Percentiles rank a stretch among this genome's conserved stretches.
Evolutionary conservation across 2,113 vertebrate species (phyloP).

Genomic region (Chrysemys picta): DNA sequence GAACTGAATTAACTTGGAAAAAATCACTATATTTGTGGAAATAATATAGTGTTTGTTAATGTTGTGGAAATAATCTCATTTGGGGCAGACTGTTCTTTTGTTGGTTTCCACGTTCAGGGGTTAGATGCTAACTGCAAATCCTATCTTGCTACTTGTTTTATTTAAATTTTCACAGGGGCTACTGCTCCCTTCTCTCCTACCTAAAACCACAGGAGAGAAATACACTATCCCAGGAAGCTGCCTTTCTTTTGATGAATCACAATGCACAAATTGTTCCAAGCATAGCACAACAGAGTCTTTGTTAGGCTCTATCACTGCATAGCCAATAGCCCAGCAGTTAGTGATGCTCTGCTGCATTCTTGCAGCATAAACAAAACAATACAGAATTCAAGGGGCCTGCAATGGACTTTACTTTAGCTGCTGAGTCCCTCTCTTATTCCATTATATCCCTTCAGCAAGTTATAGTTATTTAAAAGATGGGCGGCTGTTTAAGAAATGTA

Average conservation of each 20-base stretch:
- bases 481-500: not conserved
- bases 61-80: not conserved
- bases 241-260: not conserved
- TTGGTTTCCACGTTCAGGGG: not conserved
- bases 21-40: not conserved
- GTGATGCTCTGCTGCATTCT: not conserved
- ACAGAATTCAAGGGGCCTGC: not conserved
- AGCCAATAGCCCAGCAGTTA: not conserved
- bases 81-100: not conserved
- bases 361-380: conserved; percentile 7
- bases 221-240: not conserved
- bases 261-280: not conserved
- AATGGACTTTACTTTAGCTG: not conserved
- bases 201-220: not conserved
- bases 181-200: not conserved
- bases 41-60: too few species aligned
- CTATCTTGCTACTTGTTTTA: not conserved
- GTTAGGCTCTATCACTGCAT: conserved; percentile 3
- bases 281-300: not conserved
- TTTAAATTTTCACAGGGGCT: not conserved
- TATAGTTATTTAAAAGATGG: not conserved
- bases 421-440: not conserved
- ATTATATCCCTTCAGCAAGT: not conserved
- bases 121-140: not conserved
- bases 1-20: not conserved